phyloP scores from a whole-genome alignment of 2,113 vertebrate genomes.

The Garra rufa region DNA sequence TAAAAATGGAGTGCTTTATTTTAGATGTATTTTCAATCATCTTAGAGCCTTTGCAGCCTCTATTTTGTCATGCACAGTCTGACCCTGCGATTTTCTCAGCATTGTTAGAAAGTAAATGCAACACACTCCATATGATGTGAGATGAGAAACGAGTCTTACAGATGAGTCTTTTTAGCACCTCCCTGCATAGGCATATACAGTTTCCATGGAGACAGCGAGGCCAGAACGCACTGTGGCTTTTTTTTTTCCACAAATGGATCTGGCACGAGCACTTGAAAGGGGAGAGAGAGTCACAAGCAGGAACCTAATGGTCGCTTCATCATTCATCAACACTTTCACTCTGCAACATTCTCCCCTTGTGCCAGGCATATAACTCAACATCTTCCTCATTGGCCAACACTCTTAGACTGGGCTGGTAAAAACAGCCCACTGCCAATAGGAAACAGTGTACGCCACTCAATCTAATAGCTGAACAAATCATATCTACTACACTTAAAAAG shows the following conservation, averaged over 20 bases:
- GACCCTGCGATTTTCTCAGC: neutral
- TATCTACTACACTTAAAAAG: neutral
- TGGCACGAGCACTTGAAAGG: conserved; percentile 43
- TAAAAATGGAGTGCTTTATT: neutral
- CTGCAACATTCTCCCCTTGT: neutral
- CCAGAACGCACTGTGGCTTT: conserved; percentile 54
- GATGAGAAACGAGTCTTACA: conserved; percentile 29
- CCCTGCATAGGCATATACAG: conserved; percentile 54
- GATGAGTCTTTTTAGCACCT: conserved; percentile 33
- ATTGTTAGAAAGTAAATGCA: conserved; percentile 1
- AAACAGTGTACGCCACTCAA: neutral
- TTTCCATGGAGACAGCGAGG: conserved; percentile 67
- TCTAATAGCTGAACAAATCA: neutral
- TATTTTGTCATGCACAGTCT: neutral
- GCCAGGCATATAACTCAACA: conserved; percentile 2
- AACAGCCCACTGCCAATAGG: neutral
- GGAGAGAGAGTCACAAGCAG: conserved; percentile 7
- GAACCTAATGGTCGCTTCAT: conserved; percentile 22
- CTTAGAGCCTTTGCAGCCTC: neutral
- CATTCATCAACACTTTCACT: neutral
- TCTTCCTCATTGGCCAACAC: neutral
- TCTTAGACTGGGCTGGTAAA: neutral
- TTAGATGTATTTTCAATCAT: neutral
- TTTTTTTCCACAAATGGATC: conserved; percentile 19
- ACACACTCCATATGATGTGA: conserved; percentile 24